These are phyloP conservation scores for Acanthaster planci DNA, from an alignment of 35 echinoderm and acorn worm genomes.

Conservation along the genomic window DNA sequence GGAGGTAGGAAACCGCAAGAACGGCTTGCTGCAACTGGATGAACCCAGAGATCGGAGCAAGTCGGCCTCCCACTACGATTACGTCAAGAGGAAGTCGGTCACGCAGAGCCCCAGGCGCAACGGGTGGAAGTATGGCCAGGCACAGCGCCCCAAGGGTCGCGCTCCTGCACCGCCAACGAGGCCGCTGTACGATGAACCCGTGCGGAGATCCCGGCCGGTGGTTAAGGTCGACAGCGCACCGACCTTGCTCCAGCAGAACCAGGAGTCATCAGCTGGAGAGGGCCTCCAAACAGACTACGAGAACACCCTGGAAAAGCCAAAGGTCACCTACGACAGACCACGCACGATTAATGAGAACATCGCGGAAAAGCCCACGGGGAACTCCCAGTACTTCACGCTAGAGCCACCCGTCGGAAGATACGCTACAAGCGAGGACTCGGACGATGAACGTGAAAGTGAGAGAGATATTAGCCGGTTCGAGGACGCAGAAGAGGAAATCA, in stretches of 20 bases:
- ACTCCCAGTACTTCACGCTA: neutral
- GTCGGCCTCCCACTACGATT: neutral
- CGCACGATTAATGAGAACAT: neutral
- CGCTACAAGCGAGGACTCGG: neutral
- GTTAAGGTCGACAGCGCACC: neutral
- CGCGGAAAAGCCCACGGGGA: neutral
- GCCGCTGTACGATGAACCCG: neutral
- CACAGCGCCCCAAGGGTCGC: neutral
- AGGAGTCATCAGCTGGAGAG: neutral
- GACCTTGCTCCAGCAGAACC: neutral
- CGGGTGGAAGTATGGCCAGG: neutral
- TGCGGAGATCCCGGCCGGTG: neutral
- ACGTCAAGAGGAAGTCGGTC: neutral
- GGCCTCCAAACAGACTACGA: neutral
- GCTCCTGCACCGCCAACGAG: neutral
- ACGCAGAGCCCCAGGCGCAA: neutral
- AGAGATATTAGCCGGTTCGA: neutral
- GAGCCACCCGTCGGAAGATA: neutral
- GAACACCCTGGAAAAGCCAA: neutral
- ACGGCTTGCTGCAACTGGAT: neutral
- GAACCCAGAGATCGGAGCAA: slow-evolving; percentile 9
- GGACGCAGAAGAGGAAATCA: neutral
- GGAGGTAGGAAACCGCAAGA: neutral
- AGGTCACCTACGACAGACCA: neutral
- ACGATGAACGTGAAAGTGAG: neutral